phyloP scores from a whole-genome alignment of 2,797 vertebrate genomes.

The Acipenser ruthenus region DNA sequence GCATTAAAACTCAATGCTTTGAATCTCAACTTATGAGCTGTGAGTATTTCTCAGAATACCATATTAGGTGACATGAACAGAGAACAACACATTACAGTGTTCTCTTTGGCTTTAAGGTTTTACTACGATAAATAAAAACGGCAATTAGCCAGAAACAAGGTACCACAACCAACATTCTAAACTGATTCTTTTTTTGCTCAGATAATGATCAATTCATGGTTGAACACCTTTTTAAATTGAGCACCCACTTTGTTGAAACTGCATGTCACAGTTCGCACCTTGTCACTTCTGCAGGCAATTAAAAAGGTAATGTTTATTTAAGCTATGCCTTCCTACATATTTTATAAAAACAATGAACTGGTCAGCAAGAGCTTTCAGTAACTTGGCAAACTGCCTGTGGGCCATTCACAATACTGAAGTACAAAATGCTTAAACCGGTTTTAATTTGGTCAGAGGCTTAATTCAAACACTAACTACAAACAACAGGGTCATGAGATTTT shows the following conservation, averaged over 20 bases:
- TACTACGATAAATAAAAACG: too few species aligned
- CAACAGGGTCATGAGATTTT: conserved; percentile 41
- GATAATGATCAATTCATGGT: too few species aligned
- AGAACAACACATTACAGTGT: too few species aligned
- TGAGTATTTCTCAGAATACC: too few species aligned
- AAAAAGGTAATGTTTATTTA: conserved; percentile 24
- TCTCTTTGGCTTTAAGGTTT: too few species aligned
- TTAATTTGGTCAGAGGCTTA: conserved; percentile 30
- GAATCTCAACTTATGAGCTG: too few species aligned
- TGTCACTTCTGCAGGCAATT: conserved; percentile 28
- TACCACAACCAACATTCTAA: too few species aligned
- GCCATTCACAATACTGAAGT: conserved; percentile 33
- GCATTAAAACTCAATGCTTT: too few species aligned
- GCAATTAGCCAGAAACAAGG: too few species aligned
- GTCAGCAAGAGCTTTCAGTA: conserved; percentile 15
- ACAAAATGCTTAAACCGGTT: conserved; percentile 27
- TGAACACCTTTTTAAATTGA: neutral
- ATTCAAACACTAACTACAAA: conserved; percentile 25
- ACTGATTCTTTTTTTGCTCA: too few species aligned
- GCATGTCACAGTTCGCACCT: conserved; percentile 6
- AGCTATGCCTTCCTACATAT: conserved; percentile 28
- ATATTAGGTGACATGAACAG: too few species aligned
- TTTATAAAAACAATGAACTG: conserved; percentile 30
- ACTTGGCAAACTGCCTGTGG: conserved; percentile 32
- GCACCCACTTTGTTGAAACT: neutral